These are phyloP conservation scores for Sardinella longiceps DNA, from an alignment of 2,797 vertebrate species.

Conservation along the genomic window DNA sequence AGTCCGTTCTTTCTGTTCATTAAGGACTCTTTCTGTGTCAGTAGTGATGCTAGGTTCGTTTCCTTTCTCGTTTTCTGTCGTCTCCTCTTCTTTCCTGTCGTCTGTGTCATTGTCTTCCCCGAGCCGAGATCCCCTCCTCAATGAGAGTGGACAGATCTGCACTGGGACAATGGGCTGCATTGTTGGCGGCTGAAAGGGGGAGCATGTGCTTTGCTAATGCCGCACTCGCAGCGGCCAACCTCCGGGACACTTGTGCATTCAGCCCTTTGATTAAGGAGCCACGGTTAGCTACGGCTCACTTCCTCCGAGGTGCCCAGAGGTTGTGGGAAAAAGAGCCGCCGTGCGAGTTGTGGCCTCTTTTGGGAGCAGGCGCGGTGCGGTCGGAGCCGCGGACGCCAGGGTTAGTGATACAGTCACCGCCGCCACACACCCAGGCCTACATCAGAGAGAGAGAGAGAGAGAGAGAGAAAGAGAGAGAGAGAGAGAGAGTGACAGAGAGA, in stretches of 20 bases:
- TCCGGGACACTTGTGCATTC: slow-evolving; percentile 82
- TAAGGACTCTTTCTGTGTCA: slow-evolving; percentile 3
- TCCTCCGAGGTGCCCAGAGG: slow-evolving; percentile 80
- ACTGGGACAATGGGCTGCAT: slow-evolving; percentile 76
- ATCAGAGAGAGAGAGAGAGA: not conserved
- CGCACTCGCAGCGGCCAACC: slow-evolving; percentile 76
- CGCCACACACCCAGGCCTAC: slow-evolving; percentile 36
- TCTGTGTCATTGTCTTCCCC: slow-evolving; percentile 61
- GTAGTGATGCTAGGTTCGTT: not conserved
- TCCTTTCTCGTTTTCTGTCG: slow-evolving; percentile 33
- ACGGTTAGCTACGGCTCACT: slow-evolving; percentile 86
- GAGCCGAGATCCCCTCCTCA: slow-evolving; percentile 64
- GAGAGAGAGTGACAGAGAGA: no score
- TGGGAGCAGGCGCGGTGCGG: slow-evolving; percentile 16
- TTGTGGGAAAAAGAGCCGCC: slow-evolving; percentile 79
- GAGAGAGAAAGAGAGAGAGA: not conserved
- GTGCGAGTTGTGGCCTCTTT: slow-evolving; percentile 67
- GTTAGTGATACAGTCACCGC: slow-evolving; percentile 51
- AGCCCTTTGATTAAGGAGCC: slow-evolving; percentile 86
- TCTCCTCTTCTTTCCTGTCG: not conserved
- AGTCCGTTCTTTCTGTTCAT: not conserved
- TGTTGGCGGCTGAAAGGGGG: slow-evolving; percentile 76
- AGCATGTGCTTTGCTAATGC: slow-evolving; percentile 85
- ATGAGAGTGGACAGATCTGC: slow-evolving; percentile 78
- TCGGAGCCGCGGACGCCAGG: not conserved